Evolutionary conservation across 2,888 invertebrate genomes (phyloP), one percentile per base, ranked within the genome.

Genomic region (Andrena dorsata): DNA sequence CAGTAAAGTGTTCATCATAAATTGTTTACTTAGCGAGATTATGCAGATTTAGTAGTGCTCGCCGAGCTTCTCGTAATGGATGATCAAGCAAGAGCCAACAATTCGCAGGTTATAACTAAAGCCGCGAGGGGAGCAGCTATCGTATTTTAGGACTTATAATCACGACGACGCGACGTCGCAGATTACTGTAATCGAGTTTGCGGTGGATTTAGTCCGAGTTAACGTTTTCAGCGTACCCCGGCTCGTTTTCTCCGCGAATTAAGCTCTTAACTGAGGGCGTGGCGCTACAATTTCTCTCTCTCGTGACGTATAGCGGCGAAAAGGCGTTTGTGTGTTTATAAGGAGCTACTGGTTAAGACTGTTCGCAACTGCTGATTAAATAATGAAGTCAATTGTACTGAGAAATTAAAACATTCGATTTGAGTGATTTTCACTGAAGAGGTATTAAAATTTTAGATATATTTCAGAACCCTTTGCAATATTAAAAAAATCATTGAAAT

Each of bases 111-210:
- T 35, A 16, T 20, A 23, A 35, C 20, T 63, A 61, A 79, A 79
- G n/a, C 49, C 8, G 28, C 30, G 28, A 4, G 23, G 4, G 53
- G 41, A 41, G 30, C 4, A 10, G 65, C 56, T 58, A 51, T 41
- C 53, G 35, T 73, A 70, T 77, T 77, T 82, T 69, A 77, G 69
- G 70, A 49, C 56, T 70, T 49, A 35, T 74, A 70, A 83, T 73
- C 70, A 76, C 66, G 49, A 32, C 56, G 60, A 41, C 49, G 51
- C 56, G 60, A 41, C 49, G 51, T 53, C 35, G 47, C 53, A 74
- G 69, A 77, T 83, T 70, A 83, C 41, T 26, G 65, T 74, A 75
- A 70, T 82, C 75, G 69, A 73, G 64, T 20, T 32, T 16, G 72
- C 47, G 69, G 64, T 41, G 79, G 61, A 79, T 80, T 70, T 80